Conservation (phyloP, 2,888 invertebrate species). For the Automeris io region DNA sequence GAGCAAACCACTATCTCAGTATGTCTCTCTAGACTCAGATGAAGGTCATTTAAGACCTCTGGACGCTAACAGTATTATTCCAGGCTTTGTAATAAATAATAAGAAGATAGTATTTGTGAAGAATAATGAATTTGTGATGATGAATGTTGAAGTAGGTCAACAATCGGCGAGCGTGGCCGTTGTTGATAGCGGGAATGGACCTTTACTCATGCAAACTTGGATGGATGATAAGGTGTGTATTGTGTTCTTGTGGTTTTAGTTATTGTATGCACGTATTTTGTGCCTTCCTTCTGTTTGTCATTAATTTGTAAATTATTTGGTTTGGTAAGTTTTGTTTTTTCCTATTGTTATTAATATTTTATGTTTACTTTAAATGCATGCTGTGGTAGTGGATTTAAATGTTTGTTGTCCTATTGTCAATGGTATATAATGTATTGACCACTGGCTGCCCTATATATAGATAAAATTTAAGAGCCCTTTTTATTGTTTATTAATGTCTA, state of each 20-base stretch:
- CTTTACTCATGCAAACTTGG: constrained; percentile 52
- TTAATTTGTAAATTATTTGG: too few species aligned
- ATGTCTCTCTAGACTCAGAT: constrained; percentile 23
- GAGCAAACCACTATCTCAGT: constrained; percentile 59
- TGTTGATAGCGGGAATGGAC: constrained; percentile 44
- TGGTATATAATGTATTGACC: too few species aligned
- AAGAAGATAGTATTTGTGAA: constrained; percentile 50
- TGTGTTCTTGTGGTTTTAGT: too few species aligned
- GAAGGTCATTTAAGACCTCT: constrained; percentile 39
- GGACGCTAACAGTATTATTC: constrained; percentile 42
- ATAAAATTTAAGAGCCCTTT: too few species aligned
- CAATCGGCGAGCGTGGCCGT: constrained; percentile 45
- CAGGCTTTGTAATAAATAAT: constrained; percentile 58
- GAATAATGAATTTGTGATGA: constrained; percentile 41
- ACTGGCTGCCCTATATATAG: not conserved
- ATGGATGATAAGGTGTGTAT: constrained; percentile 47
- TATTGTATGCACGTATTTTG: too few species aligned
- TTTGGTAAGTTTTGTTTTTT: too few species aligned
- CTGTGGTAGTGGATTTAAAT: too few species aligned
- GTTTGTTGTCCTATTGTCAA: too few species aligned
- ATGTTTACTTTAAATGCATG: too few species aligned
- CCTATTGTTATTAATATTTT: too few species aligned
- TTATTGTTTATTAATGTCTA: too few species aligned
- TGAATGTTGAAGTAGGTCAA: constrained; percentile 36
- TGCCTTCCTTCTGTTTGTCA: too few species aligned